Evolutionary conservation across 64 coral and sea anemone species (phyloP).

Genomic region (Pocillopora damicornis): DNA sequence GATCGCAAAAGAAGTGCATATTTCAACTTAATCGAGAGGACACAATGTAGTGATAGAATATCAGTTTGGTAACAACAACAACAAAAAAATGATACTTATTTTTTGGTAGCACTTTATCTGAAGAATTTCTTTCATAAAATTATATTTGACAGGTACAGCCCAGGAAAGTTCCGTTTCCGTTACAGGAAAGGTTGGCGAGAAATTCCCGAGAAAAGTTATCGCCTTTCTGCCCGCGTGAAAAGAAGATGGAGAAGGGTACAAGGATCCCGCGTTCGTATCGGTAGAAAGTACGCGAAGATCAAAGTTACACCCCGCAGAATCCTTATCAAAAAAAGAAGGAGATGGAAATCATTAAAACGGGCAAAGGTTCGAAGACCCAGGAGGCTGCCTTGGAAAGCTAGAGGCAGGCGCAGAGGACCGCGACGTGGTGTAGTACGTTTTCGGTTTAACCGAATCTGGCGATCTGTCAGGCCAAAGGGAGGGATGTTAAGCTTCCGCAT

Average conservation of each 20-base stretch:
- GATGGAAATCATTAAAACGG: not conserved
- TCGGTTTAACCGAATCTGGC: not conserved
- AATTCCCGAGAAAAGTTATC: not conserved
- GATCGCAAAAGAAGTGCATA: too few relatives aligned
- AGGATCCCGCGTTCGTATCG: not conserved
- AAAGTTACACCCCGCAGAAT: not conserved
- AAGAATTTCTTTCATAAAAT: not conserved
- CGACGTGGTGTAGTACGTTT: conserved; percentile 1
- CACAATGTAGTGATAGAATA: too few relatives aligned
- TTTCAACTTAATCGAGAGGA: too few relatives aligned
- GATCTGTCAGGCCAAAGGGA: not conserved
- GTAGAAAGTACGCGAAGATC: not conserved
- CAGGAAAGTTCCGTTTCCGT: not conserved
- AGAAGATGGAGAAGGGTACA: not conserved
- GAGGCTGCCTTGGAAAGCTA: not conserved
- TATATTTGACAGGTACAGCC: not conserved
- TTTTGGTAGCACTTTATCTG: too few relatives aligned
- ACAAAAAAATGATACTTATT: too few relatives aligned
- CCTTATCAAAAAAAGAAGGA: not conserved
- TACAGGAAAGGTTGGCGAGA: conserved; percentile 18
- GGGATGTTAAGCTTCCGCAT: conserved; percentile 12
- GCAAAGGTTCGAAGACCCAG: not conserved
- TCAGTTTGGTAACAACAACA: too few relatives aligned
- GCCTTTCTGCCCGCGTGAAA: not conserved
- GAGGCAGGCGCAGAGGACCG: not conserved